Evolutionary conservation across 2,797 vertebrate genomes (phyloP), one percentile per base, ranked within the genome.

Genomic region (Propithecus perrieri): DNA sequence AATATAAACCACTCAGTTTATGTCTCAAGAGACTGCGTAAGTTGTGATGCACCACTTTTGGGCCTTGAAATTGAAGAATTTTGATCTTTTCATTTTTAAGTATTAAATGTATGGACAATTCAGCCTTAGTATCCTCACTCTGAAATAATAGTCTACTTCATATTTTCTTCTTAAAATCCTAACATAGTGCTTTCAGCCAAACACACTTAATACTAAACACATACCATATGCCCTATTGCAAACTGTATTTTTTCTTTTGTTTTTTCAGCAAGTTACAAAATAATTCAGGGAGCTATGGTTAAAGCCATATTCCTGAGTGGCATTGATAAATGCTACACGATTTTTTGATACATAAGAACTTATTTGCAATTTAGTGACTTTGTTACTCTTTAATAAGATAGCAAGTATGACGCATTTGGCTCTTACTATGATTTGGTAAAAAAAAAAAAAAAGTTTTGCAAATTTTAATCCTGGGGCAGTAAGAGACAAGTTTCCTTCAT

Each of bases 1-100:
- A 98, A 95, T 97, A 98, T 97, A 98, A 98, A 98, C 98, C 97
- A 97, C 78, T 97, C 91, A 94, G 97, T 97, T 98, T 98, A 97
- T 92, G 15, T 97, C 98, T 94, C 1, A 24, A 43, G 0, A 91
- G 86, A 90, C 71, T 78, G 17, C 35, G 41, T n/a, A 57, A 48
- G 41, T 72, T 2, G 17, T 48, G 69, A 87, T 26, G 6, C 50
- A 20, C 67, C 28, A 93, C 30, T 11, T 72, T 78, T 46, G 26
- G 88, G 35, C 33, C 93, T 97, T 81, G 93, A 50, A 4, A 38
- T 88, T 35, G 17, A 53, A 43, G 87, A 63, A 30, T 43, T 92
- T 96, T 26, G 57, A 12, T 84, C 46, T 81, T 91, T 84, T 67
- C n/a, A 57, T 74, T 85, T 87, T 41, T 33, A 41, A 83, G 14